Base-by-base conservation (phyloP, 2,797 vertebrate species). In the Acanthiza pusilla region DNA sequence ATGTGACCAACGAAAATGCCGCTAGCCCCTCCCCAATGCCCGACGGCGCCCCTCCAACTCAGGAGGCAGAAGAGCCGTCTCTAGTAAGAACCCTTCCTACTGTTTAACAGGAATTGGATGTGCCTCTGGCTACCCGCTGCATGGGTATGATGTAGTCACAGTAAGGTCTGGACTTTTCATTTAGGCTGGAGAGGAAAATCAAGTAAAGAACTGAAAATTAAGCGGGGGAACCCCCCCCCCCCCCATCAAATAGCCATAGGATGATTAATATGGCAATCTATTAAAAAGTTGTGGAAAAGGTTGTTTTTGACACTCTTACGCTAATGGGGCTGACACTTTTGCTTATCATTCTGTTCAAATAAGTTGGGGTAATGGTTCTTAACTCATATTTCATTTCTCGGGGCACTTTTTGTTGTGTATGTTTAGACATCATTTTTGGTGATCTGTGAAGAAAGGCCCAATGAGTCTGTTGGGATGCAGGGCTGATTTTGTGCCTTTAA, bases 51-150 rank as follows among this genome's bases (percentile, higher is more conserved):
- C 99, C 99, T 93, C 98, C 98, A 50, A 98, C 98, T 97, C 99
- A 99, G 96, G 99, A 99, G 98, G 98, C 98, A 85, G 99, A 99
- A 98, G 99, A 99, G 98, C 99, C 99, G 91, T 99, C 99, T 97
- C 98, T 99, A 98, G 99, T 99, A 99, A 99, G 98, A 98, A 97
- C 96, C 97, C 94, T 98, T 98, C 97, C 97, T 98, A 97, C 97
- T 97, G 97, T 97, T 97, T 98, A 97, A 90, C 95, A 94, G 96
- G 96, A 97, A 96, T 95, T 95, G 96, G 97, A 97, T 96, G 96
- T 97, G 97, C 97, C 95, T 96, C 96, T 97, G 97, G 96, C 97
- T 96, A 96, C 96, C 95, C 92, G 48, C 97, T 96, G 91, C 97
- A 95, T 97, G 98, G 97, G 96, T 98, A 97, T 97, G 97, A 97